phyloP scores from a whole-genome alignment of 2,888 invertebrate species.

The Drosophila mimica region DNA sequence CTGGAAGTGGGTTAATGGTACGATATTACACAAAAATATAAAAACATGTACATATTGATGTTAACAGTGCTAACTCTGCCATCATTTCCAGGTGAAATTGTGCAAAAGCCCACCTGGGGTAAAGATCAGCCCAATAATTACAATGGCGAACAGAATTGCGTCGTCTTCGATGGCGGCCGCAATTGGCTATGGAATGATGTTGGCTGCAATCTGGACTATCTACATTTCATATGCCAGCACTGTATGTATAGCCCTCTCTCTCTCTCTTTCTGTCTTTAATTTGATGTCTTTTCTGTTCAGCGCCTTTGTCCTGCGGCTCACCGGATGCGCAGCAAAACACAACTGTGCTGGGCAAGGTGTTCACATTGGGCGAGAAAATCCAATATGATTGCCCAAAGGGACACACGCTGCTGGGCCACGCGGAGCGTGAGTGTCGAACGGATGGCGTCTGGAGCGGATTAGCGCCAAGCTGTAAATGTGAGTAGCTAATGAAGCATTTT shows the following conservation, averaged over 20 bases:
- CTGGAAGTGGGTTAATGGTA: slow-evolving; percentile 96
- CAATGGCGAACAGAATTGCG: slow-evolving; percentile 97
- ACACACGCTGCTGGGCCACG: slow-evolving; percentile 91
- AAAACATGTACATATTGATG: too few species aligned
- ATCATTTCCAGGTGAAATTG: slow-evolving; percentile 88
- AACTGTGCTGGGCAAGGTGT: slow-evolving; percentile 90
- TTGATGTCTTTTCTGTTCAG: slow-evolving; percentile 86
- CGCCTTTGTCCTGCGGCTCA: slow-evolving; percentile 93
- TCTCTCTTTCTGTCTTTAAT: neutral
- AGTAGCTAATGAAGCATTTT: slow-evolving; percentile 81
- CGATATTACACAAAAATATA: slow-evolving; percentile 72
- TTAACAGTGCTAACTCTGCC: too few species aligned
- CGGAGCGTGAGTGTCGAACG: slow-evolving; percentile 88
- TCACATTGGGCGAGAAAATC: slow-evolving; percentile 89
- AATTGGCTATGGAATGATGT: slow-evolving; percentile 98
- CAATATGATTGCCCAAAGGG: slow-evolving; percentile 93
- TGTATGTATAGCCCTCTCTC: slow-evolving; percentile 87
- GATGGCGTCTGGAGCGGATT: slow-evolving; percentile 94
- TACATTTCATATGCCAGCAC: slow-evolving; percentile 97
- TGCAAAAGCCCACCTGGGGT: slow-evolving; percentile 94
- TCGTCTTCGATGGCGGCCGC: slow-evolving; percentile 95
- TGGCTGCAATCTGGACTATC: slow-evolving; percentile 95
- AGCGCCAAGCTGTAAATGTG: slow-evolving; percentile 95
- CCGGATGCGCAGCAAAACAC: slow-evolving; percentile 94
- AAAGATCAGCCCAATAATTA: slow-evolving; percentile 98